phyloP scores from a whole-genome alignment of 2,888 invertebrate genomes.

The Ochropleura plecta region DNA sequence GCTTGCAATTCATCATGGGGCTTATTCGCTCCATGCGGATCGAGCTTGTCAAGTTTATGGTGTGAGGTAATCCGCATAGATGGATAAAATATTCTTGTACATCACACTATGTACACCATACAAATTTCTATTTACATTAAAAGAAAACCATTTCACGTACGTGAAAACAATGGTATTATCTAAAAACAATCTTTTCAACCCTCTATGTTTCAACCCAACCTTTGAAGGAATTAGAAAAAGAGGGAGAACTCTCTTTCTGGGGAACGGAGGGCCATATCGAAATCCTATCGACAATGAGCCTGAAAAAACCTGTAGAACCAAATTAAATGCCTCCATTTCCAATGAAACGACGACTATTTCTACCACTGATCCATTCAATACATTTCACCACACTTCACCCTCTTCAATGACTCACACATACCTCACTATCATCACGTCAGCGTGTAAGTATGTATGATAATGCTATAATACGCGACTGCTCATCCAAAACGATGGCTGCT shows the following conservation, averaged over 20 bases:
- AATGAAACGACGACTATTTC: not conserved
- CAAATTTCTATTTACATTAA: too few relatives aligned
- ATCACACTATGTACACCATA: too few relatives aligned
- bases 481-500: constrained; percentile 34
- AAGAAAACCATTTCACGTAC: too few relatives aligned
- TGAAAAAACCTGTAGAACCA: not conserved
- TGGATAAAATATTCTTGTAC: too few relatives aligned
- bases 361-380: not conserved
- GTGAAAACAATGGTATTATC: too few relatives aligned
- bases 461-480: constrained; percentile 36
- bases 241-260: not conserved
- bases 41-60: not conserved
- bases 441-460: constrained; percentile 24
- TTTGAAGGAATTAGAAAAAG: too few relatives aligned
- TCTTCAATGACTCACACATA: constrained; percentile 35
- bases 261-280: not conserved
- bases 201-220: too few relatives aligned
- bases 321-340: not conserved
- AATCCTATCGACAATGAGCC: not conserved
- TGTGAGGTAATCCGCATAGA: too few relatives aligned
- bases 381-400: constrained; percentile 1
- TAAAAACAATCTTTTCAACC: too few relatives aligned
- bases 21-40: not conserved
- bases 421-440: constrained; percentile 28
- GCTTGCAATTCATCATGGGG: not conserved